Percentiles rank a stretch among this genome's conserved stretches.
phyloP scores from a whole-genome alignment of 2,113 vertebrate species.

The Anguilla japonica region DNA sequence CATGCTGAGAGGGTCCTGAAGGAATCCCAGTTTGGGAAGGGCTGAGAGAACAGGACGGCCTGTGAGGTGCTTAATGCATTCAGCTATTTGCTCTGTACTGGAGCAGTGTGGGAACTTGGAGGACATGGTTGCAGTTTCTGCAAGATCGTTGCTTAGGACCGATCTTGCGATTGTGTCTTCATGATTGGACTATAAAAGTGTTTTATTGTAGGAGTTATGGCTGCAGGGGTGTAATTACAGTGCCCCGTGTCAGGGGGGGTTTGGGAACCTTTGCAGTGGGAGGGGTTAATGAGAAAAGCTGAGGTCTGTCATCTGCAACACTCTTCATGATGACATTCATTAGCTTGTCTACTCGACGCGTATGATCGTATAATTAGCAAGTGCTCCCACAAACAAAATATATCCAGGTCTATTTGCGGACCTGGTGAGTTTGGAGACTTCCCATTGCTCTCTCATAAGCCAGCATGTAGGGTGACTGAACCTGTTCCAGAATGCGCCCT shows the following conservation, averaged over 20 bases:
- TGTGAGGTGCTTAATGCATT: too few relatives aligned
- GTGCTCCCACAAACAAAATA: slow-evolving; percentile 29
- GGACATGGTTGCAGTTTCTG: not conserved
- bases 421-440: not conserved
- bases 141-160: not conserved
- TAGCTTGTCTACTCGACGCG: slow-evolving; percentile 29
- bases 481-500: not conserved
- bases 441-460: not conserved
- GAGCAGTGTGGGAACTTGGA: not conserved
- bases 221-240: slow-evolving; percentile 31
- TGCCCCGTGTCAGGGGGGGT: slow-evolving; percentile 32
- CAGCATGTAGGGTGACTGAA: not conserved
- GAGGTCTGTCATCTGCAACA: slow-evolving; percentile 33
- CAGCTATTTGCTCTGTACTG: not conserved
- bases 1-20: too few relatives aligned
- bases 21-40: too few relatives aligned
- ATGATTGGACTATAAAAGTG: not conserved
- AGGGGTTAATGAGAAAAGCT: slow-evolving; percentile 49
- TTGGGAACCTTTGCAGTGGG: slow-evolving; percentile 33
- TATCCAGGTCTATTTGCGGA: not conserved
- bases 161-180: not conserved
- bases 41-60: too few relatives aligned
- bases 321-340: slow-evolving; percentile 27
- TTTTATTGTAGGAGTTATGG: slow-evolving; percentile 35
- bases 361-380: slow-evolving; percentile 30